Evolutionary conservation across 2,797 vertebrate species (phyloP).

Genomic region (Urocyon cinereoargenteus): DNA sequence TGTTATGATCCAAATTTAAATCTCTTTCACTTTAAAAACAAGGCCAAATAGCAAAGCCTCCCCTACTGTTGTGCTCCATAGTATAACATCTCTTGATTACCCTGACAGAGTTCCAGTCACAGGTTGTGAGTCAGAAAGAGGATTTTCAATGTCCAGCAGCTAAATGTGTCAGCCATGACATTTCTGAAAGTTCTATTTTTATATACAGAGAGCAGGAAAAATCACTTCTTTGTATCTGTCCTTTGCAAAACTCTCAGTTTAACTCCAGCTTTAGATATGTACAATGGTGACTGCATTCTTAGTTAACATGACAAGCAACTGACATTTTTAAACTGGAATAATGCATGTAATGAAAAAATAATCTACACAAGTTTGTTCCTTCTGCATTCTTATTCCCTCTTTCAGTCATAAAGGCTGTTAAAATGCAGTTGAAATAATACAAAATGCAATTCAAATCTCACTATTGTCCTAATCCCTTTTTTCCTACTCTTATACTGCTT

Average conservation of each 20-base stretch:
- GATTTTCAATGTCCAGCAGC: constrained; percentile 87
- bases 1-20: constrained; percentile 62
- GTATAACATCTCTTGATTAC: constrained; percentile 90
- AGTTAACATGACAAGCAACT: constrained; percentile 87
- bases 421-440: constrained; percentile 80
- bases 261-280: constrained; percentile 83
- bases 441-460: constrained; percentile 80
- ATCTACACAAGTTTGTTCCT: constrained; percentile 80
- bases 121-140: constrained; percentile 90
- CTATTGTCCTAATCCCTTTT: constrained; percentile 80
- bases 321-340: constrained; percentile 83
- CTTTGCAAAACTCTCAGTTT: constrained; percentile 86
- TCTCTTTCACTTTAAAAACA: constrained; percentile 73
- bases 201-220: constrained; percentile 80
- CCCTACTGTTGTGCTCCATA: constrained; percentile 68
- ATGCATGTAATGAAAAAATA: constrained; percentile 85
- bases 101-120: constrained; percentile 89
- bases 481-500: constrained; percentile 70
- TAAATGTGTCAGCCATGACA: constrained; percentile 85
- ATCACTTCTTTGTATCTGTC: constrained; percentile 81
- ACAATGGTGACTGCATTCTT: constrained; percentile 82
- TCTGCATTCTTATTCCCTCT: constrained; percentile 64
- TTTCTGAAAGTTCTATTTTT: constrained; percentile 88
- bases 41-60: constrained; percentile 72
- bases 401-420: constrained; percentile 78